Evolutionary conservation across 2,797 vertebrate species (phyloP).

Genomic region (Pteropus rufus): DNA sequence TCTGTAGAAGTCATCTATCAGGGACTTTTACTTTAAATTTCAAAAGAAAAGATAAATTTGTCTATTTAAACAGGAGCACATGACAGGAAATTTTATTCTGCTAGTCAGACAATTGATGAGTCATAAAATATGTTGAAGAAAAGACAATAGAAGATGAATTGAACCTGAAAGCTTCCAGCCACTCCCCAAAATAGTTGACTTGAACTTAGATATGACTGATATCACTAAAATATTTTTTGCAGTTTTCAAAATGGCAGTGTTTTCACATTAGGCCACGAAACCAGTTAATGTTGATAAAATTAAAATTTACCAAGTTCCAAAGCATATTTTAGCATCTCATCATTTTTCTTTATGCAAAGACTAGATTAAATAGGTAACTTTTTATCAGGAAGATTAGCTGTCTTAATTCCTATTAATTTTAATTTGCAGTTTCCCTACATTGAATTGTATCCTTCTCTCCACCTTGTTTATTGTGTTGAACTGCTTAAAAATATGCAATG

Average conservation of each 20-base stretch:
- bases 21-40: background rate
- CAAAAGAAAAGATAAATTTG: background rate
- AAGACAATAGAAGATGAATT: background rate
- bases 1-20: background rate
- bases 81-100: background rate
- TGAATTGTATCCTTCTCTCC: background rate
- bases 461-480: background rate
- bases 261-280: background rate
- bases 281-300: background rate
- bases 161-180: background rate
- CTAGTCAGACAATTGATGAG: background rate
- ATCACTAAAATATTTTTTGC: background rate
- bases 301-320: background rate
- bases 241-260: background rate
- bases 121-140: background rate
- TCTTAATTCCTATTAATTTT: background rate
- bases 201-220: background rate
- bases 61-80: background rate
- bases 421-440: background rate
- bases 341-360: background rate
- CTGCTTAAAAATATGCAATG: background rate
- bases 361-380: background rate
- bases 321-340: background rate
- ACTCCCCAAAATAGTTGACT: background rate
- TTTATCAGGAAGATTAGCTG: background rate